Conservation (phyloP, 2,113 vertebrate genomes). For the Platycercus adscitus region DNA sequence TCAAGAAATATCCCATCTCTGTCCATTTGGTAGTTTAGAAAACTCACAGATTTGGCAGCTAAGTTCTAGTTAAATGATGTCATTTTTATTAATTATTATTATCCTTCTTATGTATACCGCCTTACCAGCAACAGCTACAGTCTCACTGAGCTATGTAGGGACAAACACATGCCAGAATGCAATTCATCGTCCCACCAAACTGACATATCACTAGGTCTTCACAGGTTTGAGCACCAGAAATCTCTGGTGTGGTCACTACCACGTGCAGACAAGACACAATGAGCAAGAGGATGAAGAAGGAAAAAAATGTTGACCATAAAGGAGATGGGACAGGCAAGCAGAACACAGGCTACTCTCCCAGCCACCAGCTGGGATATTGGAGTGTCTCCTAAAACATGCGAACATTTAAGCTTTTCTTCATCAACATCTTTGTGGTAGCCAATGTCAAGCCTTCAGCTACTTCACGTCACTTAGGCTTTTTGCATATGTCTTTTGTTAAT, state of each 20-base stretch:
- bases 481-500: neutral
- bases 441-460: neutral
- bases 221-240: neutral
- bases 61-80: neutral
- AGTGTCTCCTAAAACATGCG: neutral
- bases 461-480: neutral
- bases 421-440: neutral
- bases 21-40: neutral
- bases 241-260: neutral
- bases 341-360: neutral
- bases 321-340: neutral
- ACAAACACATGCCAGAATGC: neutral
- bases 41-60: neutral
- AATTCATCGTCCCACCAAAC: neutral
- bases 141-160: neutral
- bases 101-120: rapidly evolving
- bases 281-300: neutral
- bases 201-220: rapidly evolving
- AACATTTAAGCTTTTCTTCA: neutral
- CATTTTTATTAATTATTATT: neutral
- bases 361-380: neutral
- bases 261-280: rapidly evolving
- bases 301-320: neutral
- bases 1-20: neutral
- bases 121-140: neutral